Percentiles rank a stretch among this genome's conserved stretches.
These are phyloP conservation scores for Phasianus colchicus DNA, from an alignment of 2,113 vertebrate species.

Conservation along the genomic window DNA sequence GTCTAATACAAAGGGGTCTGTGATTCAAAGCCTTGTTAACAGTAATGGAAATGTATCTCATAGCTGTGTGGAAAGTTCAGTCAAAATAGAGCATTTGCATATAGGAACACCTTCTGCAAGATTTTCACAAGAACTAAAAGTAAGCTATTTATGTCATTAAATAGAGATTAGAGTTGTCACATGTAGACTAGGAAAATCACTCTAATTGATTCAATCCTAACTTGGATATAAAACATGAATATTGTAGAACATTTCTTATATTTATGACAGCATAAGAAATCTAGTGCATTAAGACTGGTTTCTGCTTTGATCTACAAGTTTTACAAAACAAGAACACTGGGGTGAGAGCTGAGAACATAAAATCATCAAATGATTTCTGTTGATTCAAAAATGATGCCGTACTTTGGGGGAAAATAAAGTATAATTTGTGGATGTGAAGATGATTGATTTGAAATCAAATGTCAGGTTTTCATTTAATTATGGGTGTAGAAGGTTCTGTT, in stretches of 20 bases:
- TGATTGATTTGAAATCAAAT: background rate
- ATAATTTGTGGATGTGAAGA: background rate
- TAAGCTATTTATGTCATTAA: constrained; percentile 15
- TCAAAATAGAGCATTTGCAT: background rate
- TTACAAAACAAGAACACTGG: background rate
- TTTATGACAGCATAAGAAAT: background rate
- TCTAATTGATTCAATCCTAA: constrained; percentile 12
- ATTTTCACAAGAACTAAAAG: constrained; percentile 22
- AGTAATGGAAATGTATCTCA: background rate
- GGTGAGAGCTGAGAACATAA: background rate
- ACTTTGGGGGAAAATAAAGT: background rate
- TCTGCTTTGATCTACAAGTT: background rate
- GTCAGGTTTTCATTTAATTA: background rate
- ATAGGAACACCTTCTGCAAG: background rate
- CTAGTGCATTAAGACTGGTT: background rate
- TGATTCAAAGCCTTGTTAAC: background rate
- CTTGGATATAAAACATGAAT: background rate
- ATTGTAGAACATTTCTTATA: background rate
- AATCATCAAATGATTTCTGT: background rate
- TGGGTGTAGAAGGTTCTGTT: background rate
- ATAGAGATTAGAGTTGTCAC: background rate
- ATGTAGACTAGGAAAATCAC: background rate
- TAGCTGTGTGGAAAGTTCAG: background rate
- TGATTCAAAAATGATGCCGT: background rate
- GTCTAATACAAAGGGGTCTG: background rate